phyloP scores from a whole-genome alignment of 1,140 invertebrate species.

The Pseudobourletiella spinata region DNA sequence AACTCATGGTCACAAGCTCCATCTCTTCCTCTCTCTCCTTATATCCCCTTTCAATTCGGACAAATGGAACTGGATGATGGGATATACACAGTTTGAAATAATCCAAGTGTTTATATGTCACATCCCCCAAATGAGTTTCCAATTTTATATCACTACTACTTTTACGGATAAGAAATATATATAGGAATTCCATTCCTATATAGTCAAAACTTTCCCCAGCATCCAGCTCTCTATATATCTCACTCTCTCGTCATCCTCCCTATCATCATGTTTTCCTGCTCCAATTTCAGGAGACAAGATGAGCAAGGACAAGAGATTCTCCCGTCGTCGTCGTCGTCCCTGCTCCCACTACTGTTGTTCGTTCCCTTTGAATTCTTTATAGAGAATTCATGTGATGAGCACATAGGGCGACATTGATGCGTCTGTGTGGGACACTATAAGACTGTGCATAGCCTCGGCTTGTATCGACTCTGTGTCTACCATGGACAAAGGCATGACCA shows the following conservation, averaged over 20 bases:
- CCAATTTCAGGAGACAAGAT: neutral
- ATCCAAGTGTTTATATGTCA: conserved; percentile 1
- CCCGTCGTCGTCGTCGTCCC: too few species aligned
- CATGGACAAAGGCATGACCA: too few species aligned
- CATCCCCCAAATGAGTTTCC: neutral
- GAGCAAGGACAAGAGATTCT: too few species aligned
- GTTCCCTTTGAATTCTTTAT: too few species aligned
- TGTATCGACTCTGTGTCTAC: too few species aligned
- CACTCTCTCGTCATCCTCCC: neutral
- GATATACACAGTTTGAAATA: conserved; percentile 3
- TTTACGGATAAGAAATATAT: too few species aligned
- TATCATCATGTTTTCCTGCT: neutral
- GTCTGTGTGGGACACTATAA: too few species aligned
- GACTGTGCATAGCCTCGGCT: too few species aligned
- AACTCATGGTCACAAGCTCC: neutral
- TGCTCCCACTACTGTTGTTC: too few species aligned
- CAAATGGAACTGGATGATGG: neutral
- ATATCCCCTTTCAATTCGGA: neutral
- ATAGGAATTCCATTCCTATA: neutral
- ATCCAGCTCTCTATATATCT: neutral
- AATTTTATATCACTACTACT: too few species aligned
- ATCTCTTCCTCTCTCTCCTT: neutral
- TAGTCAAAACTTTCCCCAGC: neutral
- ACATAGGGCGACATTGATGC: too few species aligned
- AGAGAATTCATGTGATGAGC: too few species aligned